phyloP scores from a whole-genome alignment of 2,797 vertebrate species.

The Lophotriccus pileatus region DNA sequence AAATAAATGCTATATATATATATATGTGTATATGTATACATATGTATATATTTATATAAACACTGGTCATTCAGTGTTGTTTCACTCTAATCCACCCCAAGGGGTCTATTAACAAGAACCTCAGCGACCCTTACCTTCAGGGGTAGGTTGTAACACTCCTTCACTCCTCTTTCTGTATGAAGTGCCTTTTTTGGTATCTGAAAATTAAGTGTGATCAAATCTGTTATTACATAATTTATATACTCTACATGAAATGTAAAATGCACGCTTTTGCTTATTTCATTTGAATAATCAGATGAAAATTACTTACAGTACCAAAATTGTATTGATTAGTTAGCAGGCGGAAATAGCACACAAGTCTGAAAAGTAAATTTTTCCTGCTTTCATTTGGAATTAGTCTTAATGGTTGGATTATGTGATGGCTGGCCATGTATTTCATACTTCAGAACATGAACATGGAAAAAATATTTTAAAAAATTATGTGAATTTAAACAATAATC shows the following conservation, averaged over 20 bases:
- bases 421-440: not conserved
- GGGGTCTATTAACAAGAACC: not conserved
- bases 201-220: not conserved
- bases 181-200: not conserved
- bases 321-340: conserved; percentile 25
- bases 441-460: not conserved
- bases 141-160: not conserved
- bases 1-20: not conserved
- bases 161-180: not conserved
- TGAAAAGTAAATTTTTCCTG: conserved; percentile 5
- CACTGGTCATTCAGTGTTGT: not conserved
- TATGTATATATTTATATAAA: not conserved
- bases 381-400: conserved; percentile 17
- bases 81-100: not conserved
- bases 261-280: not conserved
- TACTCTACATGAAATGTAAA: not conserved
- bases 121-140: not conserved
- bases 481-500: not conserved
- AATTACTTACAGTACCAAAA: not conserved
- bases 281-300: conserved; percentile 41
- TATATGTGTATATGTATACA: not conserved
- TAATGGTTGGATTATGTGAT: not conserved
- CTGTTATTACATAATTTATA: not conserved
- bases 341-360: not conserved
- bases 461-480: not conserved